phyloP scores from a whole-genome alignment of 2,888 invertebrate species.

The Pachymerium ferrugineum region DNA sequence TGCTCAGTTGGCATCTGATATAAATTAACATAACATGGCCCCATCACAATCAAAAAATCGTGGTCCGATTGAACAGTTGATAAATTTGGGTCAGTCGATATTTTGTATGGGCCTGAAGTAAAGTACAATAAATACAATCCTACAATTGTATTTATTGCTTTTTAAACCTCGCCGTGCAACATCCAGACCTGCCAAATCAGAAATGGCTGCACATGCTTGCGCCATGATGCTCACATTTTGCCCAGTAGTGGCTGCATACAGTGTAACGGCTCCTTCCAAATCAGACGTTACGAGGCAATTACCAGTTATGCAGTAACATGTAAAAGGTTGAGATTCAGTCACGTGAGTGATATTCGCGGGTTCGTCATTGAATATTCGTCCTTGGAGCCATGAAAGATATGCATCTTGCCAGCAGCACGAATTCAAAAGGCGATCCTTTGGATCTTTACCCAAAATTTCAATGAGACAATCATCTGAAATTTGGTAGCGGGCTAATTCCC shows the following conservation, averaged over 20 bases:
- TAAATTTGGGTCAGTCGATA: neutral
- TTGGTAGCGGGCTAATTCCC: neutral
- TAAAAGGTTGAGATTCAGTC: neutral
- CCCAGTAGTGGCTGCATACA: neutral
- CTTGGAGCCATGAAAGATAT: neutral
- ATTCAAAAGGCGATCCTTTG: neutral
- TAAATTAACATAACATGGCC: neutral
- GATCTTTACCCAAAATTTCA: neutral
- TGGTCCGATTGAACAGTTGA: neutral
- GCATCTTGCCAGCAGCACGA: neutral
- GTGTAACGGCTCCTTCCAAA: neutral
- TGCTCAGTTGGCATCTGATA: neutral
- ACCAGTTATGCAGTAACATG: neutral
- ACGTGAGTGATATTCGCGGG: neutral
- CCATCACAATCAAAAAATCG: conserved; percentile 14
- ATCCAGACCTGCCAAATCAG: conserved; percentile 10
- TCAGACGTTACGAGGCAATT: neutral
- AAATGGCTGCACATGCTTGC: neutral
- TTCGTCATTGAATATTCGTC: neutral
- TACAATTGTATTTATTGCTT: neutral
- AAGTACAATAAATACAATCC: neutral
- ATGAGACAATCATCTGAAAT: neutral
- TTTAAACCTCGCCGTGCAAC: conserved; percentile 6
- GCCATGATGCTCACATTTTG: neutral
- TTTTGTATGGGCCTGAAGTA: conserved; percentile 12